phyloP scores from a whole-genome alignment of 2,797 vertebrate genomes.

The Cheirogaleus major region DNA sequence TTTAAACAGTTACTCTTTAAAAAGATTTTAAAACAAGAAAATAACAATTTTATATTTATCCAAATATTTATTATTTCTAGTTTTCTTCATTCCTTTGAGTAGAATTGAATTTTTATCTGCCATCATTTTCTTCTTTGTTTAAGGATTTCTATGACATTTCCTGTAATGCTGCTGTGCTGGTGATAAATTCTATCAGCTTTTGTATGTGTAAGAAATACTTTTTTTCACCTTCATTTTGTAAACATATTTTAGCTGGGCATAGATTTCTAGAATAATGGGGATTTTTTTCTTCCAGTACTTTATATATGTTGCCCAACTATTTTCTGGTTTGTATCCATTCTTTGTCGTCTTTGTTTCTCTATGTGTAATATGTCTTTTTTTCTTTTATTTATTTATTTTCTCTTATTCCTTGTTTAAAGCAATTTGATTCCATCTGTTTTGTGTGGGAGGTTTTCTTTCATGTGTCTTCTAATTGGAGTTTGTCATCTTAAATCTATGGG shows the following conservation, averaged over 20 bases:
- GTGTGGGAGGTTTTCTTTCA: neutral
- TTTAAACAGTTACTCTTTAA: neutral
- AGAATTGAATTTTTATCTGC: neutral
- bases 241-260: neutral
- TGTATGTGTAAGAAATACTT: neutral
- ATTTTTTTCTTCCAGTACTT: neutral
- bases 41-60: neutral
- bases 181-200: neutral
- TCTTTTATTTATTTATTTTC: neutral
- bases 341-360: neutral
- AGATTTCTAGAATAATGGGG: neutral
- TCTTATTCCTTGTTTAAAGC: neutral
- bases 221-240: neutral
- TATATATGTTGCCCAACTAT: neutral
- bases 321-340: neutral
- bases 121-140: neutral
- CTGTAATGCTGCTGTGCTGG: neutral
- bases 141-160: neutral
- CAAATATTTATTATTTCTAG: neutral
- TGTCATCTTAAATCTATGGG: neutral
- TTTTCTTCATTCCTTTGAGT: neutral
- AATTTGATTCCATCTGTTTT: neutral
- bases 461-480: neutral
- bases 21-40: neutral
- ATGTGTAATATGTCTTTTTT: neutral